These are phyloP conservation scores for Heteractis magnifica DNA, from an alignment of 92 coral and sea anemone genomes.

Conservation along the genomic window DNA sequence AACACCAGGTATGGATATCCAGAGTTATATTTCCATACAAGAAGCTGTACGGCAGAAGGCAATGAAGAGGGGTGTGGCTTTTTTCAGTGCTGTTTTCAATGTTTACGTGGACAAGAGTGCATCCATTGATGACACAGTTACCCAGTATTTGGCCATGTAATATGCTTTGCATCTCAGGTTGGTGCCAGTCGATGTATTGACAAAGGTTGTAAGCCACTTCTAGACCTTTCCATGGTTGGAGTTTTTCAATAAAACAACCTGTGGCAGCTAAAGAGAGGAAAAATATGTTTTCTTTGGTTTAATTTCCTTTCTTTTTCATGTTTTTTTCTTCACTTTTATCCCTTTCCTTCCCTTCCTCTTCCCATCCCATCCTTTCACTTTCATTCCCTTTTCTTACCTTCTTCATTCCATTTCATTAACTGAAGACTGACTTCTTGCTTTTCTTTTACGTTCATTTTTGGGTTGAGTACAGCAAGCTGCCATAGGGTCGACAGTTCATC, in stretches of 20 bases:
- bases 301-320: no score
- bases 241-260: background rate
- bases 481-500: constrained; percentile 84
- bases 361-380: no score
- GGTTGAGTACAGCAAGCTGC: constrained; percentile 77
- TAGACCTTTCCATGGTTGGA: constrained; percentile 32
- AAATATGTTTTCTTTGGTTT: no score
- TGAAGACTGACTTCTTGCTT: constrained; percentile 52
- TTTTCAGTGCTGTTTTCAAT: background rate
- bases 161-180: constrained; percentile 9
- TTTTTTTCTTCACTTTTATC: no score
- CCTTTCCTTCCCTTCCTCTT: no score
- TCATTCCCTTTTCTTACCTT: constrained; percentile 21
- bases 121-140: constrained; percentile 16
- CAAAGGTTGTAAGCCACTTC: constrained; percentile 32
- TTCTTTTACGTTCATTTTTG: constrained; percentile 46
- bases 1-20: constrained; percentile 64
- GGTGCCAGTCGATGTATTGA: constrained; percentile 20
- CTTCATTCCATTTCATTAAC: constrained; percentile 51
- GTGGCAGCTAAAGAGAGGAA: background rate
- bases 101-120: constrained; percentile 2
- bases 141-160: constrained; percentile 8
- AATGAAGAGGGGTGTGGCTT: background rate
- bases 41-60: constrained; percentile 30
- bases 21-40: constrained; percentile 48